Conservation (phyloP, 2,113 vertebrate species). For the Melanostigma gelatinosum region DNA sequence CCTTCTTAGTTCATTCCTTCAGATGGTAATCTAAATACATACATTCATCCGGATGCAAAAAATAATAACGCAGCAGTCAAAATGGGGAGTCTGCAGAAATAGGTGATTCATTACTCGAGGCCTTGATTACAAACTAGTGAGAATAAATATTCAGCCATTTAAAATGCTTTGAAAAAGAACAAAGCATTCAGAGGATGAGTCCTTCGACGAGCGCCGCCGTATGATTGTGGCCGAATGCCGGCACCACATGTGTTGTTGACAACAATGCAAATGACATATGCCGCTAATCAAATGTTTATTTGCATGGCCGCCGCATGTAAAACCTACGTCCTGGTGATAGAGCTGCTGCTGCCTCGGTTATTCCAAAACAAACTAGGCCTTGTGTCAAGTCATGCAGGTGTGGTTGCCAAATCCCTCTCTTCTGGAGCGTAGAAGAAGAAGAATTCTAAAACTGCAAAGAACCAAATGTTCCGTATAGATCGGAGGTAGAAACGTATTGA, state of each 20-base stretch:
- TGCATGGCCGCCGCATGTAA: neutral
- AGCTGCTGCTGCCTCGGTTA: neutral
- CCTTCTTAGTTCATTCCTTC: neutral
- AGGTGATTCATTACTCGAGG: neutral
- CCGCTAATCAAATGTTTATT: constrained; percentile 25
- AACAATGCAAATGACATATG: constrained; percentile 19
- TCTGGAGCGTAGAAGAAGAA: neutral
- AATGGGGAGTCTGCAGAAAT: neutral
- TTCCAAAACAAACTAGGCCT: neutral
- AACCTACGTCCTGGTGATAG: neutral
- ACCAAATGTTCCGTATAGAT: neutral
- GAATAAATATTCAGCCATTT: neutral
- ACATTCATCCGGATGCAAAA: neutral
- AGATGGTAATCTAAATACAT: neutral
- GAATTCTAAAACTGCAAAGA: neutral
- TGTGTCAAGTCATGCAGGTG: neutral
- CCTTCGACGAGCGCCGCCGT: neutral
- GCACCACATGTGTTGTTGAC: neutral
- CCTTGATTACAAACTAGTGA: neutral
- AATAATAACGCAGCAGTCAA: neutral
- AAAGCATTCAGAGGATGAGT: neutral
- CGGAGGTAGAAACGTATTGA: neutral
- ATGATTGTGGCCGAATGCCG: neutral
- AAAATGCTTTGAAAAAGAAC: neutral
- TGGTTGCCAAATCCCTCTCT: neutral